Conservation (phyloP, 2,113 vertebrate species). For the Megaceryle torquata region DNA sequence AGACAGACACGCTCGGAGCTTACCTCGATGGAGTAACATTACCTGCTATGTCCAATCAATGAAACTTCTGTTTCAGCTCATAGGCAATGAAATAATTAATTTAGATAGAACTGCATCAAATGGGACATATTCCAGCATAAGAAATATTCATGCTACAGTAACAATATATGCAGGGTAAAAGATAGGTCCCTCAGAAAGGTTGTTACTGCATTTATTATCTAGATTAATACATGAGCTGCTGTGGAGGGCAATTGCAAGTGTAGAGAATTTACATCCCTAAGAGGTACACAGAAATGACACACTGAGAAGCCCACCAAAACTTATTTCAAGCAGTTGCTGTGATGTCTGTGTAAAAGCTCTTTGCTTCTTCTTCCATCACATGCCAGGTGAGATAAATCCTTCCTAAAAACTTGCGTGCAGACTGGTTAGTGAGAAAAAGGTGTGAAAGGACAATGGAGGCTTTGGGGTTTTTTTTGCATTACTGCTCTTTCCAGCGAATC, state of each 20-base stretch:
- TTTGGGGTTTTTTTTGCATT: background rate
- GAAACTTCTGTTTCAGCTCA: background rate
- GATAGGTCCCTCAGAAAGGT: background rate
- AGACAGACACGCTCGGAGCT: background rate
- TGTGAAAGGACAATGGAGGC: background rate
- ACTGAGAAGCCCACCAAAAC: background rate
- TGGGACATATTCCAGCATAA: background rate
- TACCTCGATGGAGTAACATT: background rate
- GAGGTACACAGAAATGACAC: background rate
- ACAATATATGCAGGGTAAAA: background rate
- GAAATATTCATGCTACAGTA: background rate
- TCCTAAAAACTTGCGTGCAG: background rate
- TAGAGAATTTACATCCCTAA: background rate
- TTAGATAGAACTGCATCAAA: background rate
- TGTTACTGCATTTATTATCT: background rate
- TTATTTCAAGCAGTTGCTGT: background rate
- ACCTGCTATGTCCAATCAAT: background rate
- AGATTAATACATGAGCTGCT: background rate
- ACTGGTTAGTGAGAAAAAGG: background rate
- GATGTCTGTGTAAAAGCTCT: background rate
- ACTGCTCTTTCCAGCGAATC: background rate
- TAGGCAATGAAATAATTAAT: background rate
- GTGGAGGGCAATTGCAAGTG: background rate
- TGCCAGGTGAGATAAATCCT: background rate
- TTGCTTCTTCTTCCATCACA: background rate